Conservation (phyloP, 2,113 vertebrate genomes). For the Castor canadensis region DNA sequence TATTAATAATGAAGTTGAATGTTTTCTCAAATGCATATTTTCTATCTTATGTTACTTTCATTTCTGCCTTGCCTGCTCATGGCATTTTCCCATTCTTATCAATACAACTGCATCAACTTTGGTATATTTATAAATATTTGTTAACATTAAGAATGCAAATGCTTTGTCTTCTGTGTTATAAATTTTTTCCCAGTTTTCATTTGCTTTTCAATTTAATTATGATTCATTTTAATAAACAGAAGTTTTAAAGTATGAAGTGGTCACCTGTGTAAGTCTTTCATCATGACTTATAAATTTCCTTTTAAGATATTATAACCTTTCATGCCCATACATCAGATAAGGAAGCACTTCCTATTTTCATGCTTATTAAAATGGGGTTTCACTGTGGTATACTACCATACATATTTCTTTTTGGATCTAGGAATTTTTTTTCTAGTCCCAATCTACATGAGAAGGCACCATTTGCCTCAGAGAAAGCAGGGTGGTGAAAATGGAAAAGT, state of each 20-base stretch:
- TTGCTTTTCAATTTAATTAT: background rate
- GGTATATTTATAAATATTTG: background rate
- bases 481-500: background rate
- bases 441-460: background rate
- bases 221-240: background rate
- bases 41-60: background rate
- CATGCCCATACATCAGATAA: background rate
- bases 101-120: background rate
- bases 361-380: background rate
- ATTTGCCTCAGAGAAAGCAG: background rate
- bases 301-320: background rate
- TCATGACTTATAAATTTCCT: background rate
- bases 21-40: background rate
- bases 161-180: background rate
- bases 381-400: rapidly evolving
- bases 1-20: background rate
- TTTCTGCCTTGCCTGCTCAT: background rate
- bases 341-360: background rate
- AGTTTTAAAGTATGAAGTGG: background rate
- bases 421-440: background rate
- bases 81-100: background rate
- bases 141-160: background rate
- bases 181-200: background rate
- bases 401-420: background rate
- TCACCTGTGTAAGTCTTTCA: background rate